phyloP scores from a whole-genome alignment of 2,888 invertebrate genomes.

The Trissoscelio sp. region DNA sequence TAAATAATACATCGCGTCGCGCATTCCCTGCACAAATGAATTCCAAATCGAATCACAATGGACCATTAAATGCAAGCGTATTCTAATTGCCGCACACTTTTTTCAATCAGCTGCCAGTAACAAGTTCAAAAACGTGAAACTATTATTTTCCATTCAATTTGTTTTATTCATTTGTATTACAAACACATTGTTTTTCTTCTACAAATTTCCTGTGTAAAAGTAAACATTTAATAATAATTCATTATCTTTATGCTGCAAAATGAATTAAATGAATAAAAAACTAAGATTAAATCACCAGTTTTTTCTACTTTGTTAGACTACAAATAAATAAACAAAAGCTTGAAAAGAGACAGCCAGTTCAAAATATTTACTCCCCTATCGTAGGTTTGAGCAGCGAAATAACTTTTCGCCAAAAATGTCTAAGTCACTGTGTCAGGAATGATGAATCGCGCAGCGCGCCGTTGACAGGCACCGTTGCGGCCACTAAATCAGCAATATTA shows the following conservation, averaged over 20 bases:
- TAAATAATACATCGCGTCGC: constrained; percentile 37
- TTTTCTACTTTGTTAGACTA: too few relatives aligned
- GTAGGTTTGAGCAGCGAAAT: constrained; percentile 26
- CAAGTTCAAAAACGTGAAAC: too few relatives aligned
- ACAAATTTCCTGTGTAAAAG: too few relatives aligned
- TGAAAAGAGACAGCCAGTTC: constrained; percentile 28
- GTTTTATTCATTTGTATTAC: too few relatives aligned
- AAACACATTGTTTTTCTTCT: too few relatives aligned
- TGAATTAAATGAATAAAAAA: too few relatives aligned
- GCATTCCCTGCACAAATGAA: constrained; percentile 22
- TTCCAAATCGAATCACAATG: constrained; percentile 46
- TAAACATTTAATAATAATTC: too few relatives aligned
- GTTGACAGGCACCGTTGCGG: constrained; percentile 24
- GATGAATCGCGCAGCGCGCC: constrained; percentile 35
- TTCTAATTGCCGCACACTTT: constrained; percentile 5
- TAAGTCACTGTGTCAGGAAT: constrained; percentile 29
- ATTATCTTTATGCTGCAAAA: too few relatives aligned
- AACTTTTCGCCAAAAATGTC: constrained; percentile 41
- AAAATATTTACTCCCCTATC: constrained; percentile 49
- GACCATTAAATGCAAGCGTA: constrained; percentile 27
- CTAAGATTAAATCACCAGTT: too few relatives aligned
- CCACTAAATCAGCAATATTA: constrained; percentile 50
- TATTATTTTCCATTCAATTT: too few relatives aligned
- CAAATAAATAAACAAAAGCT: too few relatives aligned
- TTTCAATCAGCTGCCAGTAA: too few relatives aligned